Evolutionary conservation across 1,140 invertebrate genomes (phyloP).

Genomic region (Diorhabda sublineata): DNA sequence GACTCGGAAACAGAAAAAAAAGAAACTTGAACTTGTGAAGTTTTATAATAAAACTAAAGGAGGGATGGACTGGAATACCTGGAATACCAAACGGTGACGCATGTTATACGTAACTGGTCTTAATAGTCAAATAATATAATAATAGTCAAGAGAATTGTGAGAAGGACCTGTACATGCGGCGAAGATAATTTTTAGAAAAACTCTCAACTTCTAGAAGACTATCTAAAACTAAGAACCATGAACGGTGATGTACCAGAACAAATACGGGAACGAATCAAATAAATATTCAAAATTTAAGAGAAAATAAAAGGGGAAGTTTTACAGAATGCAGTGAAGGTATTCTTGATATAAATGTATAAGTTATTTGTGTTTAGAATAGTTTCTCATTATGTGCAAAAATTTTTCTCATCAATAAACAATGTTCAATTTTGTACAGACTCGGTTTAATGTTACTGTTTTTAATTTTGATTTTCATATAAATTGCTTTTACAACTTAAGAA

Average conservation of each 20-base stretch:
- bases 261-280: conserved; percentile 1
- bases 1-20: conserved; percentile 14
- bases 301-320: conserved; percentile 4
- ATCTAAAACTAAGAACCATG: neutral
- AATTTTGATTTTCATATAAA: no score
- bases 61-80: conserved; percentile 18
- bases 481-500: neutral
- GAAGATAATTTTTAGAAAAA: neutral
- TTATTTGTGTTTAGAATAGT: conserved; percentile 6
- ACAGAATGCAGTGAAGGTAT: conserved; percentile 5
- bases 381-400: conserved; percentile 1
- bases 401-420: neutral
- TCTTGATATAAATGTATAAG: conserved; percentile 5
- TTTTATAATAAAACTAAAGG: conserved; percentile 23
- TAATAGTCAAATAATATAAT: neutral
- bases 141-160: neutral
- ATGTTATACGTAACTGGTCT: neutral
- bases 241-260: neutral
- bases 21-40: conserved; percentile 11
- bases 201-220: neutral
- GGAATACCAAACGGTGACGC: conserved; percentile 21
- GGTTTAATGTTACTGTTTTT: neutral
- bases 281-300: conserved; percentile 3
- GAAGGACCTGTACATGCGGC: neutral
- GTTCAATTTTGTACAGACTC: neutral